Conservation (phyloP, 2,113 vertebrate genomes). For the Python bivittatus region DNA sequence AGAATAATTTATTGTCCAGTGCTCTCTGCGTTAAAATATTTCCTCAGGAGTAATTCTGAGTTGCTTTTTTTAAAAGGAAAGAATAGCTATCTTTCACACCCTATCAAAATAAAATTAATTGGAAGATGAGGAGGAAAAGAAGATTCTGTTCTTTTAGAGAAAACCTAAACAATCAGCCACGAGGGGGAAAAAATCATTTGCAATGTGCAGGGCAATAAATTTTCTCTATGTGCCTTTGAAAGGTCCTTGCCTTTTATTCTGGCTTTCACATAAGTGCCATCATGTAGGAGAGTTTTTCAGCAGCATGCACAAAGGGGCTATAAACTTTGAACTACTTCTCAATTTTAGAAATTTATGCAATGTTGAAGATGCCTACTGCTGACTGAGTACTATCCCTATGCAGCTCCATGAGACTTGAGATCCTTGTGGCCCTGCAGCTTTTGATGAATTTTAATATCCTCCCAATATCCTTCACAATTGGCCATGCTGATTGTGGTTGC, state of each 20-base stretch:
- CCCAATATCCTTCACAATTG: background rate
- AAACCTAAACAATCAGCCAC: background rate
- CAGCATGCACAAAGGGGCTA: background rate
- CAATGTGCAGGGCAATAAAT: background rate
- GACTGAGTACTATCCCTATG: background rate
- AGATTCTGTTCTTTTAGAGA: background rate
- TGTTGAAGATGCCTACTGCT: background rate
- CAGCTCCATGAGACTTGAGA: background rate
- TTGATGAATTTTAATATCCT: background rate
- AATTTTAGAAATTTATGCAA: background rate
- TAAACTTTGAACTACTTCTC: background rate
- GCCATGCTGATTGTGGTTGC: background rate
- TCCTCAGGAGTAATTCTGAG: background rate
- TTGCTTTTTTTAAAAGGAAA: background rate
- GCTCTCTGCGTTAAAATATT: too few species aligned
- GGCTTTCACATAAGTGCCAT: background rate
- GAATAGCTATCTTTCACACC: background rate
- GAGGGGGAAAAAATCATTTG: background rate
- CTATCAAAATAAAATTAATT: background rate
- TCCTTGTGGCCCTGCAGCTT: background rate
- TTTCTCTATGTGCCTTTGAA: background rate
- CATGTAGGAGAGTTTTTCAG: background rate
- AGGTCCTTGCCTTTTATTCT: background rate
- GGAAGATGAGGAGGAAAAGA: background rate
- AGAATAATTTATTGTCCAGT: background rate